Evolutionary conservation across 2,113 vertebrate genomes (phyloP).

Genomic region (Phyllostomus discolor): DNA sequence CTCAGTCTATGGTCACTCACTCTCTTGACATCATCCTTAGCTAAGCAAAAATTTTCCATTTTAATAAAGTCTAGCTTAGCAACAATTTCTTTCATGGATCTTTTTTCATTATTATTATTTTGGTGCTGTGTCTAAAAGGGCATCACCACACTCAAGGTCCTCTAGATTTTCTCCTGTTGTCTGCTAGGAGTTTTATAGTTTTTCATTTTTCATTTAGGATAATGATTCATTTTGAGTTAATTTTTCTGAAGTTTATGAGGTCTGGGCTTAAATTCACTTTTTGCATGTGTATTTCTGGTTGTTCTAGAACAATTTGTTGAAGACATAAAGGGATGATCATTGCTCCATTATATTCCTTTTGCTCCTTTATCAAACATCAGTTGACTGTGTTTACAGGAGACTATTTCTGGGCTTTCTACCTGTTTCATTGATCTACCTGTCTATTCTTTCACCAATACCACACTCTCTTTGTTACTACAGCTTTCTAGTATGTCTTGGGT

Average conservation of each 20-base stretch:
- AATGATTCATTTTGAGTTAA: neutral
- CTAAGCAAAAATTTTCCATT: neutral
- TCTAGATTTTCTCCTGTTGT: too few relatives aligned
- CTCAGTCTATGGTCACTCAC: too few relatives aligned
- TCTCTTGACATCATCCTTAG: too few relatives aligned
- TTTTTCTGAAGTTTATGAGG: neutral
- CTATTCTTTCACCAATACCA: neutral
- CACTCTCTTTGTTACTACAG: neutral
- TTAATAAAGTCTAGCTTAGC: neutral
- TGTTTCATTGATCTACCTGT: neutral
- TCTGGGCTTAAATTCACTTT: neutral
- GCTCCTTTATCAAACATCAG: neutral
- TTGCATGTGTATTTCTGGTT: neutral
- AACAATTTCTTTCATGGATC: neutral
- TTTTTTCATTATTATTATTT: neutral
- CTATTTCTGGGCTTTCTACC: neutral
- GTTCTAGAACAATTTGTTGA: neutral
- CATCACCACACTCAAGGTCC: too few relatives aligned
- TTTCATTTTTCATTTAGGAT: neutral
- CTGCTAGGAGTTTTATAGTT: neutral
- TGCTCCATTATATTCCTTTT: neutral
- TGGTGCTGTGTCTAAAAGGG: neutral
- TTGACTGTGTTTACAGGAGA: neutral
- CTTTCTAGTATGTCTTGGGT: neutral
- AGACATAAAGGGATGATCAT: neutral